Conservation (phyloP, 1,140 invertebrate genomes). For the Zaprionus davidi region DNA sequence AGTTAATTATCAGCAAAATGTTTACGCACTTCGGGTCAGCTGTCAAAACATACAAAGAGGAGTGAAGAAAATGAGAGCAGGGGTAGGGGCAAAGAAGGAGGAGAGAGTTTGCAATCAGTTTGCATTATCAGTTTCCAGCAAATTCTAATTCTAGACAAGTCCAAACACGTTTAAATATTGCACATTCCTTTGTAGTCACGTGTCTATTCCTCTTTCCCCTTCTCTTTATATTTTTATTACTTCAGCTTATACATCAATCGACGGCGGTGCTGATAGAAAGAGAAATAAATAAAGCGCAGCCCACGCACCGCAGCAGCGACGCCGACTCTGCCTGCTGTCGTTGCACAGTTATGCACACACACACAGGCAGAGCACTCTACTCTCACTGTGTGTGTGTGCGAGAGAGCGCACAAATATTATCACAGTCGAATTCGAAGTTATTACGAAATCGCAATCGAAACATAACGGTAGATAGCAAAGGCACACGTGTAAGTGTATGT, state of each 20-base stretch:
- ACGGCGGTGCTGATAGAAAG: neutral
- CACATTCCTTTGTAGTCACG: neutral
- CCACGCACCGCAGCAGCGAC: constrained; percentile 53
- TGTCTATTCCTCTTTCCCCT: constrained; percentile 4
- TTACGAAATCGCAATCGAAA: constrained; percentile 76
- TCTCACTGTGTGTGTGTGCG: constrained; percentile 20
- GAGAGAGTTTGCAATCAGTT: too few species aligned
- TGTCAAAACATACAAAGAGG: constrained; percentile 1
- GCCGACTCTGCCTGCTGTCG: constrained; percentile 18
- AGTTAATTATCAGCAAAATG: constrained; percentile 18
- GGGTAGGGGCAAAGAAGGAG: too few species aligned
- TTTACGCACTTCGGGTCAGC: neutral
- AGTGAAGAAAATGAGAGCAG: too few species aligned
- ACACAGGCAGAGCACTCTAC: constrained; percentile 27
- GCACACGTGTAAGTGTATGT: constrained; percentile 5
- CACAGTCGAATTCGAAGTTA: constrained; percentile 64
- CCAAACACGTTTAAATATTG: neutral
- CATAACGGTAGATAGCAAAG: constrained; percentile 74
- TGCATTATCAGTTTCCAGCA: too few species aligned
- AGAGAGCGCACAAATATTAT: constrained; percentile 54
- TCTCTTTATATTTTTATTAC: constrained; percentile 37
- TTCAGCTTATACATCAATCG: constrained; percentile 33
- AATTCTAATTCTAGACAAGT: neutral
- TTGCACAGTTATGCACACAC: constrained; percentile 49
- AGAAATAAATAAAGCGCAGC: constrained; percentile 43